These are phyloP conservation scores for Gallinago solitaria DNA, from an alignment of 2,797 vertebrate genomes.

Conservation along the genomic window DNA sequence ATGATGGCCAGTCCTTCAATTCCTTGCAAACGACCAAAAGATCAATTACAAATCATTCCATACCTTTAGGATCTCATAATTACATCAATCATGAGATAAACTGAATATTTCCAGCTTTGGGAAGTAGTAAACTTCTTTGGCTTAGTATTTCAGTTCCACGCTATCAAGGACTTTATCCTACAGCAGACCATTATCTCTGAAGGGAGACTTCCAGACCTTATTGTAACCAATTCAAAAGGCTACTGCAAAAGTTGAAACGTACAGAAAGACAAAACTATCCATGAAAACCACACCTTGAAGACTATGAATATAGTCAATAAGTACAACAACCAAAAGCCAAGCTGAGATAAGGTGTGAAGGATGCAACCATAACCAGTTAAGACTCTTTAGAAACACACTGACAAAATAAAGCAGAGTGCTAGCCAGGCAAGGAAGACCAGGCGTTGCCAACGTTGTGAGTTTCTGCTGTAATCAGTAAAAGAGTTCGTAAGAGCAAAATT, in stretches of 20 bases:
- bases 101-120: background rate
- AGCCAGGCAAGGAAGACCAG: background rate
- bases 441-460: background rate
- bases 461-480: background rate
- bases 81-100: background rate
- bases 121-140: background rate
- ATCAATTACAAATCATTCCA: background rate
- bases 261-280: background rate
- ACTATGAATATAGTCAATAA: background rate
- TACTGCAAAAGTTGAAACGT: background rate
- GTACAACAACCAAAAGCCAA: background rate
- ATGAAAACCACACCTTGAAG: background rate
- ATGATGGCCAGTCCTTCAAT: background rate
- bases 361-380: background rate
- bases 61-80: background rate
- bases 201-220: background rate
- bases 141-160: background rate
- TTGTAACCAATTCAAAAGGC: background rate
- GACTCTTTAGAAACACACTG: background rate
- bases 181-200: background rate
- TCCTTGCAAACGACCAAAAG: background rate
- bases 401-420: background rate
- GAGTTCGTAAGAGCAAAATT: background rate
- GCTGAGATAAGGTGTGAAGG: background rate
- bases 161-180: background rate